phyloP scores from a whole-genome alignment of 2,797 vertebrate species.

The Melopsittacus undulatus region DNA sequence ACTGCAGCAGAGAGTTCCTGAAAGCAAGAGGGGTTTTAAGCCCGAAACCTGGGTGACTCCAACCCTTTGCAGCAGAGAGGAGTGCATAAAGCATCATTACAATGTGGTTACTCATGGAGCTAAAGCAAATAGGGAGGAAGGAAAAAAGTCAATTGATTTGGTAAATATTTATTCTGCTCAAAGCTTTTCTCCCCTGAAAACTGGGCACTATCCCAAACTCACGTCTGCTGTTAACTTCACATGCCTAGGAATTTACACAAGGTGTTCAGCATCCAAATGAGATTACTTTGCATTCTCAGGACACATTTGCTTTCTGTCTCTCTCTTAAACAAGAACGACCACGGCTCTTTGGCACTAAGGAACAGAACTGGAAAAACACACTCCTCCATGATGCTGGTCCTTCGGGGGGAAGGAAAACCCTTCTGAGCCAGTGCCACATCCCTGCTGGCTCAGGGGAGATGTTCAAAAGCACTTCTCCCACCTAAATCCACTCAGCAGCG shows the following conservation, averaged over 20 bases:
- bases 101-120: background rate
- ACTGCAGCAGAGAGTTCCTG: background rate
- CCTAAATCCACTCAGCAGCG: background rate
- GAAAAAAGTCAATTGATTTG: slow-evolving; percentile 32
- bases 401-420: background rate
- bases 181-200: slow-evolving; percentile 34
- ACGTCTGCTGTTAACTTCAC: background rate
- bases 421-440: background rate
- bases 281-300: slow-evolving; percentile 13
- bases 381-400: background rate
- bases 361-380: background rate
- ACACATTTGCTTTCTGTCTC: background rate
- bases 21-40: background rate
- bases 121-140: slow-evolving; percentile 22
- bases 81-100: background rate
- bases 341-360: background rate
- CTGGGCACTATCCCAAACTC: slow-evolving; percentile 31
- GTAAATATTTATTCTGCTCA: slow-evolving; percentile 63
- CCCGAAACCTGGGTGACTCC: background rate
- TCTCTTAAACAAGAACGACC: background rate
- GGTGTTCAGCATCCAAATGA: slow-evolving; percentile 48
- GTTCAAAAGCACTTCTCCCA: background rate
- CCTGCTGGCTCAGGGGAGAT: background rate
- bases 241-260: slow-evolving; percentile 24
- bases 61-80: background rate